Evolutionary conservation across 2,888 invertebrate genomes (phyloP).

Genomic region (Cephonodes hylas): DNA sequence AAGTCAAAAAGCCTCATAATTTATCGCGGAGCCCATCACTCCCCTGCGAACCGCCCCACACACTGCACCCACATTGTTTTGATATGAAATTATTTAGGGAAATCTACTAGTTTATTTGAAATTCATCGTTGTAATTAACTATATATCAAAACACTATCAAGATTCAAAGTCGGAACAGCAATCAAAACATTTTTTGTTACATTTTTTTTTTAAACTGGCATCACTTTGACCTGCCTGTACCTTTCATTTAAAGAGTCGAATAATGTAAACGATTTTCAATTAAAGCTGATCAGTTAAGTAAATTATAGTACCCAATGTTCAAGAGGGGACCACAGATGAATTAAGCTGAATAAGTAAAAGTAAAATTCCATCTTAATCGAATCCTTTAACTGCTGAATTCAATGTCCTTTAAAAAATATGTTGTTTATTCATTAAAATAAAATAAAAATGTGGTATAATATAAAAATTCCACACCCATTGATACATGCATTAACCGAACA

Average conservation of each 20-base stretch:
- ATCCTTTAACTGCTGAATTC: too few relatives aligned
- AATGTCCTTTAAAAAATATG: too few relatives aligned
- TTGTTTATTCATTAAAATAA: too few relatives aligned
- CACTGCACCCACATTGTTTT: slow-evolving; percentile 56
- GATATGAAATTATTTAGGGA: slow-evolving; percentile 53
- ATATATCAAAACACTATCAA: background rate
- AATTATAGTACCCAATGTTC: too few relatives aligned
- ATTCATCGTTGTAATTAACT: slow-evolving; percentile 39
- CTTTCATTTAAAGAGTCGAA: too few relatives aligned
- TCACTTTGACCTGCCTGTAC: too few relatives aligned
- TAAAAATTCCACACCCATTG: background rate
- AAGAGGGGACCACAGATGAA: too few relatives aligned
- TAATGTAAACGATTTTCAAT: too few relatives aligned
- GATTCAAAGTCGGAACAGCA: background rate
- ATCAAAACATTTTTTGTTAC: background rate
- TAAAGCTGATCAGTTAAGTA: too few relatives aligned
- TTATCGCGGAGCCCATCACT: slow-evolving; percentile 43
- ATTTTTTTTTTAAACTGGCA: too few relatives aligned
- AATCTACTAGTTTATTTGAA: slow-evolving; percentile 52
- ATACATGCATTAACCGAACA: slow-evolving; percentile 6
- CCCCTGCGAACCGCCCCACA: slow-evolving; percentile 42
- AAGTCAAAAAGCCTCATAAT: slow-evolving; percentile 62
- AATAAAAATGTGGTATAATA: background rate
- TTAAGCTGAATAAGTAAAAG: too few relatives aligned
- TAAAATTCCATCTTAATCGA: too few relatives aligned